Evolutionary conservation across 2,113 vertebrate species (phyloP).

Genomic region (Triplophysa siluroides): DNA sequence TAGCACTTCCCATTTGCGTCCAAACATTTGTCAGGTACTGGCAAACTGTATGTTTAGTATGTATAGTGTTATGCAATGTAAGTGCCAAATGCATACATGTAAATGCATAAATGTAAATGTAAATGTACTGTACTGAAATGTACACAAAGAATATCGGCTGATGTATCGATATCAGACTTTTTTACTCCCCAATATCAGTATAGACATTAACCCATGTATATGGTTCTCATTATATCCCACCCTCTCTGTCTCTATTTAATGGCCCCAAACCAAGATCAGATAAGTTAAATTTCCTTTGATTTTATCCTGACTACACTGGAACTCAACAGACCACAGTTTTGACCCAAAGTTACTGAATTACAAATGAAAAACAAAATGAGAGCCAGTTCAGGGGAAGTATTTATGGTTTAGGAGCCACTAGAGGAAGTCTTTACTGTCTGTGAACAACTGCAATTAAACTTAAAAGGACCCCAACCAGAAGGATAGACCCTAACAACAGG

Average conservation of each 20-base stretch:
- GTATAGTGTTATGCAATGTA: too few relatives aligned
- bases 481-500: background rate
- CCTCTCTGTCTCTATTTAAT: constrained; percentile 25
- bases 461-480: constrained; percentile 51
- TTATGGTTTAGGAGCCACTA: constrained; percentile 55
- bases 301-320: constrained; percentile 45
- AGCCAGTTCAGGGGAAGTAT: constrained; percentile 46
- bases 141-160: too few relatives aligned
- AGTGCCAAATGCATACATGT: too few relatives aligned
- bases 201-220: background rate
- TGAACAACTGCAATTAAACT: constrained; percentile 61
- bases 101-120: too few relatives aligned
- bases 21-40: too few relatives aligned
- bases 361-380: constrained; percentile 14
- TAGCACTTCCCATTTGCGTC: too few relatives aligned
- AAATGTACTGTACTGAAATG: too few relatives aligned
- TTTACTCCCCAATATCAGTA: background rate
- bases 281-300: constrained; percentile 52
- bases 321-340: constrained; percentile 32
- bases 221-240: background rate
- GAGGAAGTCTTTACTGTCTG: constrained; percentile 61
- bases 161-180: too few relatives aligned
- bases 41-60: too few relatives aligned
- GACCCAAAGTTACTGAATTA: constrained; percentile 34
- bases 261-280: constrained; percentile 40